Evolutionary conservation across 2,888 invertebrate genomes (phyloP).

Genomic region (Idaea biselata): DNA sequence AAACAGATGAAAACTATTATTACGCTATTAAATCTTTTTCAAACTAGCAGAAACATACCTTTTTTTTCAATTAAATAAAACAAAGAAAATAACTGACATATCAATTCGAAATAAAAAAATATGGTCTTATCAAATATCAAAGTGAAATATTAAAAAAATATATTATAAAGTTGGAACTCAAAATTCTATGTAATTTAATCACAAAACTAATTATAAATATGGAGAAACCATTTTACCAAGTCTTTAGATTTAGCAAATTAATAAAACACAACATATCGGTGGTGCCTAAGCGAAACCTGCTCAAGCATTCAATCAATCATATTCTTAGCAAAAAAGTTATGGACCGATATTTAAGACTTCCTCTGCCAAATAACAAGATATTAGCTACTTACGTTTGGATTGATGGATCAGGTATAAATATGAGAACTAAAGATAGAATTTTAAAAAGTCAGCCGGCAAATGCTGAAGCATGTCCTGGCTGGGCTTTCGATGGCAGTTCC

Average conservation of each 20-base stretch:
- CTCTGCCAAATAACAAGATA: slow-evolving; percentile 80
- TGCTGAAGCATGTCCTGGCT: slow-evolving; percentile 83
- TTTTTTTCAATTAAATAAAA: no score
- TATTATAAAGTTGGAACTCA: no score
- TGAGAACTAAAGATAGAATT: slow-evolving; percentile 85
- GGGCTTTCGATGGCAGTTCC: slow-evolving; percentile 97
- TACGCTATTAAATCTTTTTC: no score
- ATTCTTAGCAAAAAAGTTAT: slow-evolving; percentile 71
- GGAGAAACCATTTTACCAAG: slow-evolving; percentile 6
- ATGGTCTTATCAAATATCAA: no score
- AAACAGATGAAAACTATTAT: no score
- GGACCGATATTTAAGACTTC: slow-evolving; percentile 79
- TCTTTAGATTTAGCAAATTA: slow-evolving; percentile 3
- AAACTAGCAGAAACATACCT: no score
- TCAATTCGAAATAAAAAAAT: no score
- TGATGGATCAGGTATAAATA: slow-evolving; percentile 87
- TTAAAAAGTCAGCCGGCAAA: slow-evolving; percentile 82
- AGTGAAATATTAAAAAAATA: no score
- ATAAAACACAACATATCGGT: slow-evolving; percentile 5
- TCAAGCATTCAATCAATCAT: slow-evolving; percentile 68
- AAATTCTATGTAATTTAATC: background rate
- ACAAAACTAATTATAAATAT: background rate
- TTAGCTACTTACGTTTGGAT: slow-evolving; percentile 89
- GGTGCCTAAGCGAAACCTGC: slow-evolving; percentile 43
- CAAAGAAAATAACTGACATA: no score